Conservation (phyloP, 2,113 vertebrate genomes). For the Collichthys lucidus region DNA sequence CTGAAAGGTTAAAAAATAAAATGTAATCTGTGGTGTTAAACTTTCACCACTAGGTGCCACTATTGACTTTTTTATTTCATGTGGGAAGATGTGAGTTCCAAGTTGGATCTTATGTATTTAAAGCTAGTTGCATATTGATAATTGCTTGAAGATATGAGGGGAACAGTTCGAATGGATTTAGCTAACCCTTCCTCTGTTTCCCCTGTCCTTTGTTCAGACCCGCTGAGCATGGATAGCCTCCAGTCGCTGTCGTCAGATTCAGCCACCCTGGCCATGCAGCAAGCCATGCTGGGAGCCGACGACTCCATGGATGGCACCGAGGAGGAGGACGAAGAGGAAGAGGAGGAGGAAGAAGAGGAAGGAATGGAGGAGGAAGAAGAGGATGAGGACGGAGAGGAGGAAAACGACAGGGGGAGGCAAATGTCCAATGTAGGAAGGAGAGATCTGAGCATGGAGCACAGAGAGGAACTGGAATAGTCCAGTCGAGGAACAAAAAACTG, state of each 20-base stretch:
- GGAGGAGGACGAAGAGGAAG: slow-evolving; percentile 90
- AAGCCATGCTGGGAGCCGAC: slow-evolving; percentile 94
- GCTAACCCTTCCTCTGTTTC: not conserved
- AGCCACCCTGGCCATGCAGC: slow-evolving; percentile 97
- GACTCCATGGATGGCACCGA: slow-evolving; percentile 96
- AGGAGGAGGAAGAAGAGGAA: slow-evolving; percentile 89
- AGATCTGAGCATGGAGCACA: slow-evolving; percentile 92
- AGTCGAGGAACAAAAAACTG: not conserved
- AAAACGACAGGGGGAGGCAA: slow-evolving; percentile 85
- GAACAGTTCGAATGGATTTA: not conserved
- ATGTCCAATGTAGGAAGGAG: slow-evolving; percentile 86
- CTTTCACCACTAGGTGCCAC: slow-evolving; percentile 51
- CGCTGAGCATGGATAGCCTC: slow-evolving; percentile 92
- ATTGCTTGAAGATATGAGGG: not conserved
- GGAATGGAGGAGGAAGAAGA: slow-evolving; percentile 83
- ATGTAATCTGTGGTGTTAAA: not conserved
- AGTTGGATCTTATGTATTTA: not conserved
- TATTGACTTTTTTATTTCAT: slow-evolving; percentile 3
- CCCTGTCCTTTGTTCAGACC: slow-evolving; percentile 81
- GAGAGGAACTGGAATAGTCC: slow-evolving; percentile 92
- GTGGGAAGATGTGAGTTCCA: not conserved
- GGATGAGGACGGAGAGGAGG: slow-evolving; percentile 85
- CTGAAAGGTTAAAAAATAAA: not conserved
- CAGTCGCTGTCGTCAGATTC: slow-evolving; percentile 96
- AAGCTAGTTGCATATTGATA: not conserved